A percentile compares a stretch with the other conserved stretches of the same genome.
Conservation (phyloP, 2,113 vertebrate species). For the Cygnus buccinator region DNA sequence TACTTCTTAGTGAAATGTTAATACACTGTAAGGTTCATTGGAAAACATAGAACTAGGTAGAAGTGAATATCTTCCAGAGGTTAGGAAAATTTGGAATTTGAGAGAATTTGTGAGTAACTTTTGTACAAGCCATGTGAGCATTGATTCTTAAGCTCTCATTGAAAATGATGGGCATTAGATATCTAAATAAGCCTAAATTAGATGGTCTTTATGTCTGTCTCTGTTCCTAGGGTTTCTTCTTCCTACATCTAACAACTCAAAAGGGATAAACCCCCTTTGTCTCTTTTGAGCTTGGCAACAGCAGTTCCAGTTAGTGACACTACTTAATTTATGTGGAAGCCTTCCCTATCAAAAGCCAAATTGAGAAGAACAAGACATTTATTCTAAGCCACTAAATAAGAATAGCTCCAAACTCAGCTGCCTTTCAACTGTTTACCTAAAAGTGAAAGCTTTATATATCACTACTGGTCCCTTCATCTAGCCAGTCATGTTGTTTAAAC, state of each 20-base stretch:
- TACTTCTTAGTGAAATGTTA: background rate
- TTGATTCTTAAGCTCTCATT: background rate
- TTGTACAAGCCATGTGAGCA: background rate
- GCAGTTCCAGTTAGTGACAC: background rate
- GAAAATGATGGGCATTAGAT: background rate
- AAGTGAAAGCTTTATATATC: background rate
- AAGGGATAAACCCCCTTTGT: background rate
- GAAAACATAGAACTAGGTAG: background rate
- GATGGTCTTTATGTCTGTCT: background rate
- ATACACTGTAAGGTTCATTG: background rate
- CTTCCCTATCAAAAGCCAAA: background rate
- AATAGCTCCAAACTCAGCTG: background rate
- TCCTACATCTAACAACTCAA: background rate
- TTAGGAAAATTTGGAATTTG: background rate
- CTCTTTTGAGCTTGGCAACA: background rate
- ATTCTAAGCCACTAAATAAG: background rate
- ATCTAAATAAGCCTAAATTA: background rate
- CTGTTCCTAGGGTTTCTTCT: background rate
- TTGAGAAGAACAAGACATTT: background rate
- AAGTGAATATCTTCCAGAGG: background rate
- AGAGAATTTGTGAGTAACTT: background rate
- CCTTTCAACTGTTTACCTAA: background rate
- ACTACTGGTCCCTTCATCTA: background rate
- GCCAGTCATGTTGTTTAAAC: background rate
- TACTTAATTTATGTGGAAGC: background rate